Base-by-base conservation (phyloP, 2,797 vertebrate genomes). In the Psittacula derbiana region DNA sequence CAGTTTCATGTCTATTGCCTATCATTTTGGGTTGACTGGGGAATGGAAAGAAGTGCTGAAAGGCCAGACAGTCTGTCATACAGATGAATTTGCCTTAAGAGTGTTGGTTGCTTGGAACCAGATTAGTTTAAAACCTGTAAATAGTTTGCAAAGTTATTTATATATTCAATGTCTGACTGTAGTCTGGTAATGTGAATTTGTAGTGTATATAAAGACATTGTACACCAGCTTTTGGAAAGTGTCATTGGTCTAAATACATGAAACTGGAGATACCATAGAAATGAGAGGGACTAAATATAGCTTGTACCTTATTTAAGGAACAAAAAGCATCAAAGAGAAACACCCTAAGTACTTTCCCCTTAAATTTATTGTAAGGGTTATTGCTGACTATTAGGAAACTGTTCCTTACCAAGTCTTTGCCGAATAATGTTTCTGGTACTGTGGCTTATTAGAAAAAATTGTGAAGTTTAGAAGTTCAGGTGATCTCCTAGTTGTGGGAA, bases 91-190 rank as follows among this genome's bases (percentile, higher is more conserved):
- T 95, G 92, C 93, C 95, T 96, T 97, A 96, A 96, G 87, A 80
- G 61, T 83, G 86, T 94, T 85, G 83, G 88, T 94, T 90, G 92
- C 71, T 91, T 89, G 80, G 79, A 96, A 93, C 65, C 78, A 53
- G 86, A 85, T 95, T 76, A 90, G 94, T 93, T 90, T 64, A 92
- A 96, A 88, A 90, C 65, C 11, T 95, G 96, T 97, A 96, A 96
- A 96, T 97, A 96, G 86, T 97, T 97, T 92, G 90, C 88, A 74
- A 89, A 96, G 86, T 95, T 96, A 96, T 96, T 97, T 96, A 96
- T 96, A 93, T 87, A 82, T 96, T 93, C 88, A 46, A 11, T 90
- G 88, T 95, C 92, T 92, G 88, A 95, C 78, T 84, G 28, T 57
- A 90, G 86, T 96, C 95, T 92, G 93, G 86, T 92, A 74, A 93